Conservation (phyloP, 2,797 vertebrate species). For the Pseudomugil gertrudae region DNA sequence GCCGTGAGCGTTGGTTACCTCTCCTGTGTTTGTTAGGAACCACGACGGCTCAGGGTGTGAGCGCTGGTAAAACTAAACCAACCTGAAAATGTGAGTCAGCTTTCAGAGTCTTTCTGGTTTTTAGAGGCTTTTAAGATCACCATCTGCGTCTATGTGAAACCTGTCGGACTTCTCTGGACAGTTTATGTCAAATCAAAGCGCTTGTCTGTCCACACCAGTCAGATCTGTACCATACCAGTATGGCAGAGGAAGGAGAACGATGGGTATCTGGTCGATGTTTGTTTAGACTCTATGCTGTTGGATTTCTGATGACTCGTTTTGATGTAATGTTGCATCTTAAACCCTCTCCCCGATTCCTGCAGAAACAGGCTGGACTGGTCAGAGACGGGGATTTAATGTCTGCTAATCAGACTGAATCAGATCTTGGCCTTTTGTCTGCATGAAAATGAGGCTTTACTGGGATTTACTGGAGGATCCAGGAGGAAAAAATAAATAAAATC, state of each 20-base stretch:
- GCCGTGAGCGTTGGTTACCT: constrained; percentile 53
- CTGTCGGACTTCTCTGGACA: not conserved
- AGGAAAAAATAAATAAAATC: not conserved
- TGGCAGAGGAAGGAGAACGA: not conserved
- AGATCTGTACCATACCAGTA: not conserved
- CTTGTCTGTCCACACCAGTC: not conserved
- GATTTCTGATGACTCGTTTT: not conserved
- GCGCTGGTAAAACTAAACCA: constrained; percentile 37
- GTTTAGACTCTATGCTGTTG: not conserved
- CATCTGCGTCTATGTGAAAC: constrained; percentile 5
- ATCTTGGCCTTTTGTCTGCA: not conserved
- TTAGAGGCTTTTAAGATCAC: constrained; percentile 41
- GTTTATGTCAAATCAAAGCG: not conserved
- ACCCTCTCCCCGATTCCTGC: not conserved
- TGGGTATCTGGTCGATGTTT: not conserved
- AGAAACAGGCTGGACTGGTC: not conserved
- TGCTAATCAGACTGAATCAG: too few relatives aligned
- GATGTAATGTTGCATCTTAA: too few relatives aligned
- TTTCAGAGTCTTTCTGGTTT: constrained; percentile 36
- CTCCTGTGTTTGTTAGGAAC: constrained; percentile 79
- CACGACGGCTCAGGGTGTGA: constrained; percentile 46
- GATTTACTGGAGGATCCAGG: not conserved
- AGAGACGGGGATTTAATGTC: too few relatives aligned
- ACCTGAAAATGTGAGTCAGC: constrained; percentile 25
- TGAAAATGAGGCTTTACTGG: not conserved